These are phyloP conservation scores for Cryptotermes secundus DNA, from an alignment of 1,140 invertebrate species.

Conservation along the genomic window DNA sequence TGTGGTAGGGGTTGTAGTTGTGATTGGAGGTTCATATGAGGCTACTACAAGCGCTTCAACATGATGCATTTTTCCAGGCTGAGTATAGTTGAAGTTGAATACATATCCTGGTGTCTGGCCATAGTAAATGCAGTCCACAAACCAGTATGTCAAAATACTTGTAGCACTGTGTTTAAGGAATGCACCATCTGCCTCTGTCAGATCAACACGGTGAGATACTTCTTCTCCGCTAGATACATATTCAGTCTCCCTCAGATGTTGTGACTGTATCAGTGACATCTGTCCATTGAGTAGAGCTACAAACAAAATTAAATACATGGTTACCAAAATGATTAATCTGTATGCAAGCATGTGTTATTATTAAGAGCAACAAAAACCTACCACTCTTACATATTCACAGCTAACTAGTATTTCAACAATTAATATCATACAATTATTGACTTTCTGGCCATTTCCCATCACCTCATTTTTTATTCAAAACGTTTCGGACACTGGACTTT, in stretches of 20 bases:
- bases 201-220: slow-evolving; percentile 59
- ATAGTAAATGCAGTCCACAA: slow-evolving; percentile 71
- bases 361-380: too few species aligned
- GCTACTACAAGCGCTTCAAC: slow-evolving; percentile 69
- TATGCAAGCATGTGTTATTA: too few species aligned
- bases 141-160: slow-evolving; percentile 69
- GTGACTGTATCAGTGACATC: neutral
- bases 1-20: slow-evolving; percentile 58
- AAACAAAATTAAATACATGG: neutral
- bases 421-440: too few species aligned
- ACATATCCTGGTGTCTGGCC: slow-evolving; percentile 60
- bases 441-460: too few species aligned
- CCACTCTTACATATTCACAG: too few species aligned
- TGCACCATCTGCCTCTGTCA: slow-evolving; percentile 59
- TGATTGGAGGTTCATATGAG: slow-evolving; percentile 61
- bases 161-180: slow-evolving; percentile 63
- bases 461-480: too few species aligned
- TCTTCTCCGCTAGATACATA: slow-evolving; percentile 56
- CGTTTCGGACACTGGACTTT: too few species aligned
- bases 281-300: slow-evolving; percentile 23
- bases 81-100: slow-evolving; percentile 63
- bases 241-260: neutral
- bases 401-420: too few species aligned
- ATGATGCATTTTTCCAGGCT: slow-evolving; percentile 58
- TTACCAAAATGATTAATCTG: too few species aligned